These are phyloP conservation scores for Microcebus griseorufus DNA, from an alignment of 2,113 vertebrate genomes.

Conservation along the genomic window DNA sequence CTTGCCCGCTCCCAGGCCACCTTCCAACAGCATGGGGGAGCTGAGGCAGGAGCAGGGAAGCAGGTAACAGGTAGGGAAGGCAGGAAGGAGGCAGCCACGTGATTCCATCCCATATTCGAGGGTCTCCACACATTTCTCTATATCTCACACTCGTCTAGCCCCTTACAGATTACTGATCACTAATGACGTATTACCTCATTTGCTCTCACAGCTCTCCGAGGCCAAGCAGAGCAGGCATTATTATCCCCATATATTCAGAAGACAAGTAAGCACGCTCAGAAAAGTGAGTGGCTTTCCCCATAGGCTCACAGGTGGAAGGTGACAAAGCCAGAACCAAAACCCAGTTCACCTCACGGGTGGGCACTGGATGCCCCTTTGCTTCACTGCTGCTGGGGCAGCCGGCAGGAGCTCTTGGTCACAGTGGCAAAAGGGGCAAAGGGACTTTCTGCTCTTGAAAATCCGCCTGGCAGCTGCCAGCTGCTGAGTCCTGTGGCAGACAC, in stretches of 20 bases:
- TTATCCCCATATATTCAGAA: neutral
- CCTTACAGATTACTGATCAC: neutral
- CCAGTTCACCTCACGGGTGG: neutral
- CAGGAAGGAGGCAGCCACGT: neutral
- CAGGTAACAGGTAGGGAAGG: neutral
- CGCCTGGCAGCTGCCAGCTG: neutral
- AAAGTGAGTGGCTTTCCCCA: neutral
- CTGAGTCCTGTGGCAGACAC: neutral
- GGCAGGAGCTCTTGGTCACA: neutral
- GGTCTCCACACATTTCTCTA: neutral
- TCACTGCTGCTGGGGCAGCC: neutral
- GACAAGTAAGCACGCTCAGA: neutral
- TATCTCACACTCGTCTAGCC: neutral
- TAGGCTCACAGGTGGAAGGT: neutral
- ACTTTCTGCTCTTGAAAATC: neutral
- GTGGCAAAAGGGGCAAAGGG: neutral
- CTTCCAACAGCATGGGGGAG: neutral
- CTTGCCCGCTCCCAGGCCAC: neutral
- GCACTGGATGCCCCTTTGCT: constrained; percentile 87
- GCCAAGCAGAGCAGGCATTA: neutral
- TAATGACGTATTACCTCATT: neutral
- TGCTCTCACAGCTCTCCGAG: neutral
- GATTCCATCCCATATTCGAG: neutral
- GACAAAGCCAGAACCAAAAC: neutral
- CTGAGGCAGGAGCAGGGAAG: neutral